Evolutionary conservation across 2,113 vertebrate genomes (phyloP).

Genomic region (Laticauda laticaudata): DNA sequence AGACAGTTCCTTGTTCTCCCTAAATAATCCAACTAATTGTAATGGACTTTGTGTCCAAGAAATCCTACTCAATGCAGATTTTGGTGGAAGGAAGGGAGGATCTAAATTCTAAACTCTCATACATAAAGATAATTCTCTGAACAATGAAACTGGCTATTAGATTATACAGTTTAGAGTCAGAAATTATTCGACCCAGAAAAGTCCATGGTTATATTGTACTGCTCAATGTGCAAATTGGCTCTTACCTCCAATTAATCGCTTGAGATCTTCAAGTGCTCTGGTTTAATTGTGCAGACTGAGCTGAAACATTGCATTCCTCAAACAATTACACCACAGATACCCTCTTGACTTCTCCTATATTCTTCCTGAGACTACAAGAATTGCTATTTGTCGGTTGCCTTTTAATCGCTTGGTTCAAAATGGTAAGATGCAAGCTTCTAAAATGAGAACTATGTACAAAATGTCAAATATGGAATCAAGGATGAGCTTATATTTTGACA

Average conservation of each 20-base stretch:
- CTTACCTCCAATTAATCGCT: conserved; percentile 12
- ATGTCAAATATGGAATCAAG: neutral
- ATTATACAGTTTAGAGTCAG: neutral
- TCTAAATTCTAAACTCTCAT: neutral
- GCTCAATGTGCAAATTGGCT: neutral
- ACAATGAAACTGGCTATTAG: neutral
- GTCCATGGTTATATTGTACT: neutral
- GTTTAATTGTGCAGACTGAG: conserved; percentile 10
- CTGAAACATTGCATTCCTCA: conserved; percentile 9
- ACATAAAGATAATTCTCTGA: neutral
- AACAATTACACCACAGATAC: neutral
- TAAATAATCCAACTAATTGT: neutral
- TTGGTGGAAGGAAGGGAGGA: neutral
- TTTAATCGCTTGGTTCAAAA: neutral
- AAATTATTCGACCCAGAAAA: neutral
- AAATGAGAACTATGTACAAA: neutral
- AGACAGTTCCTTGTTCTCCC: neutral
- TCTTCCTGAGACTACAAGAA: neutral
- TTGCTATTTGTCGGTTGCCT: neutral
- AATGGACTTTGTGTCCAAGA: neutral
- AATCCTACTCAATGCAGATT: neutral
- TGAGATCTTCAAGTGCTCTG: neutral
- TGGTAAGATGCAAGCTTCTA: neutral
- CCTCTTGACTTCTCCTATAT: neutral
- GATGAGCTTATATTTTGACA: neutral